Percentiles rank a stretch among this genome's conserved stretches.
Conservation (phyloP, 2,888 invertebrate genomes). For the Gortyna flavago region DNA sequence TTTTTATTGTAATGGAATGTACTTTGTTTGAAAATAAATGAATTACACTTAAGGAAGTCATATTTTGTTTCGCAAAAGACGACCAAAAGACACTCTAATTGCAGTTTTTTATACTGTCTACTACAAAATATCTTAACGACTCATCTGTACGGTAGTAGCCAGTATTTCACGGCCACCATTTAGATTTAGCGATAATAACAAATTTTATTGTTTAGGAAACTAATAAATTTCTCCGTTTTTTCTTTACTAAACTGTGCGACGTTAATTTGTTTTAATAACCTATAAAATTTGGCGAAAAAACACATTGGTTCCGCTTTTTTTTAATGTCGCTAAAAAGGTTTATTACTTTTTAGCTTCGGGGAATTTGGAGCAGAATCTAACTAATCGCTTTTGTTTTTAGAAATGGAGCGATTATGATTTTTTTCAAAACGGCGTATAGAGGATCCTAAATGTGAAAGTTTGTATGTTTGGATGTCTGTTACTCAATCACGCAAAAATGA, state of each 20-base stretch:
- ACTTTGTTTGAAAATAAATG: too few species aligned
- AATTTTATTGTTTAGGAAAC: conserved; percentile 87
- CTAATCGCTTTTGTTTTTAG: conserved; percentile 45
- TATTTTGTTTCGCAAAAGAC: conserved; percentile 7
- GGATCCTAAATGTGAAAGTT: neutral
- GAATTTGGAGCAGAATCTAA: conserved; percentile 33
- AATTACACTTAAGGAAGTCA: neutral
- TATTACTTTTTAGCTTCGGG: conserved; percentile 69
- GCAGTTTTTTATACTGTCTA: conserved; percentile 44
- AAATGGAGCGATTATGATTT: neutral
- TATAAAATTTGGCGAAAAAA: conserved; percentile 84
- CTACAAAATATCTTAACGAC: conserved; percentile 76
- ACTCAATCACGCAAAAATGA: neutral
- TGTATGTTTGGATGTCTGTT: neutral
- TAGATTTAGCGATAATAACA: conserved; percentile 83
- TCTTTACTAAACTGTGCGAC: conserved; percentile 58
- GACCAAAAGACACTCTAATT: conserved; percentile 3
- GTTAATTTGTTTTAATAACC: conserved; percentile 88
- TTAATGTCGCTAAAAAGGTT: conserved; percentile 79
- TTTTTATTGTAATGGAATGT: too few species aligned
- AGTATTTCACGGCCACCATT: conserved; percentile 79
- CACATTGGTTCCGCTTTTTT: conserved; percentile 80
- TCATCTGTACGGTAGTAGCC: conserved; percentile 72
- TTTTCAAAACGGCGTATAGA: neutral
- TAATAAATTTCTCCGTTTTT: conserved; percentile 84